phyloP scores from a whole-genome alignment of 2,888 invertebrate genomes.

The Yponomeuta sedellus region DNA sequence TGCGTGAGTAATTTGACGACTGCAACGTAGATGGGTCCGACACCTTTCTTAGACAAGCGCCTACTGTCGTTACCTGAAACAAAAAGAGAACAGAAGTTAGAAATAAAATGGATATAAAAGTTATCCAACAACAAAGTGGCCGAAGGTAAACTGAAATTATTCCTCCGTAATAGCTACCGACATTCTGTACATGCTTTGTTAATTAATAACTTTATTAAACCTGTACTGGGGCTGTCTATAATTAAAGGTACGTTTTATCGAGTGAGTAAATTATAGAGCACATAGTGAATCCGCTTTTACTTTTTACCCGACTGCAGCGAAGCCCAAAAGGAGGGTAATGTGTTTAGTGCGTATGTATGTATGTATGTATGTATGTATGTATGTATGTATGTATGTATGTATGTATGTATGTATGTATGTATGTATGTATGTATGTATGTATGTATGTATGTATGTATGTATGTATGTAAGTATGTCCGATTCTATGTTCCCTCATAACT shows the following conservation, averaged over 20 bases:
- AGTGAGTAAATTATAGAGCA: neutral
- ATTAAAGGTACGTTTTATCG: neutral
- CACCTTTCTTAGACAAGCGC: neutral
- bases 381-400: too few relatives aligned
- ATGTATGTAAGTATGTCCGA: too few relatives aligned
- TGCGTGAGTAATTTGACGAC: neutral
- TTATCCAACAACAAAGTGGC: neutral
- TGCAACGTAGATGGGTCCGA: neutral
- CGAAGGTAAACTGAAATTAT: neutral
- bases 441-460: too few relatives aligned
- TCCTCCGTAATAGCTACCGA: neutral
- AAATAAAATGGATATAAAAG: neutral
- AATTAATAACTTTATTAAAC: constrained; percentile 10
- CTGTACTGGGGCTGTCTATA: neutral
- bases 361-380: too few relatives aligned
- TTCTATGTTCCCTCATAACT: too few relatives aligned
- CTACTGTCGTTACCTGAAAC: neutral
- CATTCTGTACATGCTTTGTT: neutral
- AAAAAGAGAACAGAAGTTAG: neutral
- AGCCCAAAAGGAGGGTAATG: too few relatives aligned
- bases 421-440: too few relatives aligned
- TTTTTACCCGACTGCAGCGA: too few relatives aligned
- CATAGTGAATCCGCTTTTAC: neutral
- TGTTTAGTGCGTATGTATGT: too few relatives aligned
- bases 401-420: too few relatives aligned